These are phyloP conservation scores for Caerostris extrusa DNA, from an alignment of 1,140 invertebrate genomes.

Conservation along the genomic window DNA sequence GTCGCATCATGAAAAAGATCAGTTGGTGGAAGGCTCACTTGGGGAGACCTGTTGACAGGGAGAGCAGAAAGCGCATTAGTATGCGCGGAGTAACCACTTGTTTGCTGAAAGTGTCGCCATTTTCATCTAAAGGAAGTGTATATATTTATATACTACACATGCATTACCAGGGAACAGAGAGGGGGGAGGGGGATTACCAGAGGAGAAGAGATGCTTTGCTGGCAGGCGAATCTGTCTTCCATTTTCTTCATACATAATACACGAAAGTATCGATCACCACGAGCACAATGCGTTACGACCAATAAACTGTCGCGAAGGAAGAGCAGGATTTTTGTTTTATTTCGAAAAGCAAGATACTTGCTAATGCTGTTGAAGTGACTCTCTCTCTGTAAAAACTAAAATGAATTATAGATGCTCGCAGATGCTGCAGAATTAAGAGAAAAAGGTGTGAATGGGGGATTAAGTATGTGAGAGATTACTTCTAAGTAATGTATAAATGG, in stretches of 20 bases:
- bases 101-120: conserved; percentile 70
- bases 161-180: no score
- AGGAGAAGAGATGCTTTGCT: conserved; percentile 20
- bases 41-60: conserved; percentile 66
- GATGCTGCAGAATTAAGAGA: no score
- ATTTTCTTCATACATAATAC: conserved; percentile 72
- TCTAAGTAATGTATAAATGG: no score
- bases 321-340: background rate
- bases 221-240: conserved; percentile 63
- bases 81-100: conserved; percentile 63
- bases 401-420: no score
- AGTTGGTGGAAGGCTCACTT: conserved; percentile 25
- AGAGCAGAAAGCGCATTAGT: conserved; percentile 69
- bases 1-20: background rate
- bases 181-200: background rate
- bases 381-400: no score
- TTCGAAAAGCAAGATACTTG: background rate
- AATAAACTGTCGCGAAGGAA: conserved; percentile 9
- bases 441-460: no score
- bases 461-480: no score
- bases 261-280: conserved; percentile 39
- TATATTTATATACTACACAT: background rate
- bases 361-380: background rate
- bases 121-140: conserved; percentile 29
- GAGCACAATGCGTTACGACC: conserved; percentile 8